phyloP scores from a whole-genome alignment of 2,888 invertebrate species.

The Macaria liturata region DNA sequence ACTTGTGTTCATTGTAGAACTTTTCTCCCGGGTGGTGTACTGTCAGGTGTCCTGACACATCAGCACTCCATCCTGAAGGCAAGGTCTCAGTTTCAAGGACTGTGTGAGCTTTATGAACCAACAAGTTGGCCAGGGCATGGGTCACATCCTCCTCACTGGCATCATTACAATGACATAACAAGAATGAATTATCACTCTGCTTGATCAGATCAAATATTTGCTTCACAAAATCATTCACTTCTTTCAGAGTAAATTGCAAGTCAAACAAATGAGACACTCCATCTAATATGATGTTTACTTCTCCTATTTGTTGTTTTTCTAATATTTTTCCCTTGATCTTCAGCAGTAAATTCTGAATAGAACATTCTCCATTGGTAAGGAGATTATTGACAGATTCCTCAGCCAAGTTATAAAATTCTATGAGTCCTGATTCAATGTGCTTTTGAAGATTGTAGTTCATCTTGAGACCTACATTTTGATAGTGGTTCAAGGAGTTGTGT shows the following conservation, averaged over 20 bases:
- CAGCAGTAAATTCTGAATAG: constrained; percentile 66
- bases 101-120: constrained; percentile 86
- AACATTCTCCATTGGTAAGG: constrained; percentile 44
- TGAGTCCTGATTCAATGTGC: constrained; percentile 59
- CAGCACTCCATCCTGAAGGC: constrained; percentile 88
- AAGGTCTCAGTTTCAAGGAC: constrained; percentile 85
- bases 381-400: constrained; percentile 50
- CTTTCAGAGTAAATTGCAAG: constrained; percentile 79
- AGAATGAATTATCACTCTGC: constrained; percentile 57
- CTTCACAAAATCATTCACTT: constrained; percentile 78
- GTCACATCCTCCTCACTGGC: constrained; percentile 83
- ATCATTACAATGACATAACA: constrained; percentile 83
- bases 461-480: constrained; percentile 88
- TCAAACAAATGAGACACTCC: constrained; percentile 89
- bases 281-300: constrained; percentile 86
- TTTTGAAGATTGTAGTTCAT: constrained; percentile 87
- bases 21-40: constrained; percentile 74
- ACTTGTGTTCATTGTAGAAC: constrained; percentile 57
- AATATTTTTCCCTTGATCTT: constrained; percentile 64
- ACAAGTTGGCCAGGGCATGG: constrained; percentile 81
- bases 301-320: constrained; percentile 56
- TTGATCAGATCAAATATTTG: constrained; percentile 65
- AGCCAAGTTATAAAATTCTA: constrained; percentile 61
- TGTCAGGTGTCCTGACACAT: constrained; percentile 87
- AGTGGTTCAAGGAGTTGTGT: constrained; percentile 89